Percentiles rank a stretch among this genome's conserved stretches.
Evolutionary conservation across 2,113 vertebrate species (phyloP).

Genomic region (Pterocles burchelli): DNA sequence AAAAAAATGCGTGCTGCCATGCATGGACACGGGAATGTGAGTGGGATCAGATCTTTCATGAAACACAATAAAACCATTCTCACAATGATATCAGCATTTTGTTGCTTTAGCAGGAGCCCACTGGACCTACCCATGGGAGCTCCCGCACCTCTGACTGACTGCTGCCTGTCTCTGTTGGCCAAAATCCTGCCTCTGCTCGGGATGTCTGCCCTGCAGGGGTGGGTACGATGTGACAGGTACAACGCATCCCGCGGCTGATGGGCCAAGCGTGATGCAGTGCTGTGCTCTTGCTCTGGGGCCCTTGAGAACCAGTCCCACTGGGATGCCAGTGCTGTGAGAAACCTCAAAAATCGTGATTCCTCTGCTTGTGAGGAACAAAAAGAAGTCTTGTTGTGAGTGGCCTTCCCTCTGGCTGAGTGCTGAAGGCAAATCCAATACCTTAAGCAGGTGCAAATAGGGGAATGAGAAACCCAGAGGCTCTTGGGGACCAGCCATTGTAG

Average conservation of each 20-base stretch:
- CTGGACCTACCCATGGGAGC: background rate
- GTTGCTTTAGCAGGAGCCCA: background rate
- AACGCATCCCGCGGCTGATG: background rate
- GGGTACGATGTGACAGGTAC: background rate
- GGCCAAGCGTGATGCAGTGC: background rate
- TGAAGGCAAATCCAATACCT: background rate
- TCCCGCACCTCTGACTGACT: background rate
- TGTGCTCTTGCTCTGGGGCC: accelerated
- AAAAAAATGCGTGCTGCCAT: background rate
- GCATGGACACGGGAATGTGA: background rate
- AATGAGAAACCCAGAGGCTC: background rate
- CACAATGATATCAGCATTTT: background rate
- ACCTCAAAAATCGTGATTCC: background rate
- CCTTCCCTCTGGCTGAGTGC: background rate
- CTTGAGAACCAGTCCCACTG: background rate
- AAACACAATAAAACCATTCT: background rate
- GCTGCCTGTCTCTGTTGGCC: too few species aligned
- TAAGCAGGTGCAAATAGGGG: background rate
- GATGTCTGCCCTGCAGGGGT: background rate
- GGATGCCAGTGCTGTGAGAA: background rate
- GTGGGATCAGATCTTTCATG: background rate
- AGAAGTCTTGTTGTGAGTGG: background rate
- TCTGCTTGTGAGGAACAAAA: background rate
- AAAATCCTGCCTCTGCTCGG: background rate
- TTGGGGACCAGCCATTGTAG: background rate